phyloP scores from a whole-genome alignment of 2,888 invertebrate genomes.

The Drosophila buzzatii region DNA sequence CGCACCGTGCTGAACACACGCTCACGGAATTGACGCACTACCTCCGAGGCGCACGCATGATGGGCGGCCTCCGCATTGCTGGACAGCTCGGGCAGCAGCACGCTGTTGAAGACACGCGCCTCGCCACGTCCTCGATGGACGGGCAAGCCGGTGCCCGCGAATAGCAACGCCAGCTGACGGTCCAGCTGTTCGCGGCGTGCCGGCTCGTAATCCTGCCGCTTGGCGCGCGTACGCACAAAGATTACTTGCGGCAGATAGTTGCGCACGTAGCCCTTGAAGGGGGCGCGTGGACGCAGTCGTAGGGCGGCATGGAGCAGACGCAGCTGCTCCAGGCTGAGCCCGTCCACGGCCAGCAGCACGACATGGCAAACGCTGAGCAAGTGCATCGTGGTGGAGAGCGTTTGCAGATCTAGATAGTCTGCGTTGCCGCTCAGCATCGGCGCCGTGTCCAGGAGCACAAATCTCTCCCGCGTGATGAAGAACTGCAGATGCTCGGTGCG shows the following conservation, averaged over 20 bases:
- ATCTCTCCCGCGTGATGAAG: constrained; percentile 90
- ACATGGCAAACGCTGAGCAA: constrained; percentile 96
- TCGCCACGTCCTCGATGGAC: constrained; percentile 59
- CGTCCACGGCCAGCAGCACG: constrained; percentile 94
- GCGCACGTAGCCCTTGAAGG: constrained; percentile 71
- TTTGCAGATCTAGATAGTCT: constrained; percentile 87
- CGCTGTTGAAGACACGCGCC: constrained; percentile 43
- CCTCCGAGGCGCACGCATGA: constrained; percentile 46
- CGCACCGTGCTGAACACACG: constrained; percentile 49
- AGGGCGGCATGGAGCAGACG: constrained; percentile 86
- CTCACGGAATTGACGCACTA: constrained; percentile 59
- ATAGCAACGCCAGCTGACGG: constrained; percentile 72
- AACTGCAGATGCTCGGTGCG: constrained; percentile 88
- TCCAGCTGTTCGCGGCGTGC: constrained; percentile 71
- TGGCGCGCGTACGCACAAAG: constrained; percentile 93
- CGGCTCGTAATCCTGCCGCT: constrained; percentile 90
- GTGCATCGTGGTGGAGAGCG: constrained; percentile 89
- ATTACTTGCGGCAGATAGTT: constrained; percentile 94
- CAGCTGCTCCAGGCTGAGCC: constrained; percentile 93
- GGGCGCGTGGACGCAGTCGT: constrained; percentile 85
- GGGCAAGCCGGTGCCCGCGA: constrained; percentile 74
- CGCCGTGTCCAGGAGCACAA: constrained; percentile 95
- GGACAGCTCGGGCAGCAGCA: constrained; percentile 49
- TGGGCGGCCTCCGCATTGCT: constrained; percentile 42
- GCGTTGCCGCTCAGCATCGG: constrained; percentile 89